Conservation (phyloP, 2,797 vertebrate species). For the Lemur catta region DNA sequence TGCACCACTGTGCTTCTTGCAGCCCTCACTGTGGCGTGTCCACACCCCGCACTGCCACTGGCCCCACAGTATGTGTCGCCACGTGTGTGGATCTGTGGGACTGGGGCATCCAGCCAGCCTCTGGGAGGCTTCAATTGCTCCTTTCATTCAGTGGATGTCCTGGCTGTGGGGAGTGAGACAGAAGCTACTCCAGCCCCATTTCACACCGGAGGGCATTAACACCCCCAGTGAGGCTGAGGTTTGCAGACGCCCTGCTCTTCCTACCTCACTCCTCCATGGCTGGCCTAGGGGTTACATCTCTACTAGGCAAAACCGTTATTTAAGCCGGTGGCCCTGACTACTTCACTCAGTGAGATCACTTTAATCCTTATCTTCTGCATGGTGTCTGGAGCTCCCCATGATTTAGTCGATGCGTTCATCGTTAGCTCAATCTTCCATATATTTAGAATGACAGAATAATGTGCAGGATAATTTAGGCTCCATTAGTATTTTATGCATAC, state of each 20-base stretch:
- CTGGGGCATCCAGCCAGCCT: not conserved
- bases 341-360: not conserved
- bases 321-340: not conserved
- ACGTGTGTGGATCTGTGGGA: not conserved
- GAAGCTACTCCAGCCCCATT: not conserved
- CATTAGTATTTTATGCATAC: constrained; percentile 38
- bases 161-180: not conserved
- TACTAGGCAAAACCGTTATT: not conserved
- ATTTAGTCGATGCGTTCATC: not conserved
- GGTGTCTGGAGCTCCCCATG: not conserved
- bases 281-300: not conserved
- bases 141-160: not conserved
- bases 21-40: not conserved
- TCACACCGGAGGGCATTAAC: not conserved
- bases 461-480: constrained; percentile 58
- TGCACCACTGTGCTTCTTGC: too few relatives aligned
- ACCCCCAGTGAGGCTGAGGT: fast-evolving
- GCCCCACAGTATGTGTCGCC: too few relatives aligned
- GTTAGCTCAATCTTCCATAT: constrained; percentile 23
- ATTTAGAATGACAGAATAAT: constrained; percentile 69
- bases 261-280: not conserved
- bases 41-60: fast-evolving
- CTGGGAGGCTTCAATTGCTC: not conserved
- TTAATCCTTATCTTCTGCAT: not conserved
- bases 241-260: not conserved